Conservation (phyloP, 1,140 invertebrate genomes). For the Zaprionus tsacasi region DNA sequence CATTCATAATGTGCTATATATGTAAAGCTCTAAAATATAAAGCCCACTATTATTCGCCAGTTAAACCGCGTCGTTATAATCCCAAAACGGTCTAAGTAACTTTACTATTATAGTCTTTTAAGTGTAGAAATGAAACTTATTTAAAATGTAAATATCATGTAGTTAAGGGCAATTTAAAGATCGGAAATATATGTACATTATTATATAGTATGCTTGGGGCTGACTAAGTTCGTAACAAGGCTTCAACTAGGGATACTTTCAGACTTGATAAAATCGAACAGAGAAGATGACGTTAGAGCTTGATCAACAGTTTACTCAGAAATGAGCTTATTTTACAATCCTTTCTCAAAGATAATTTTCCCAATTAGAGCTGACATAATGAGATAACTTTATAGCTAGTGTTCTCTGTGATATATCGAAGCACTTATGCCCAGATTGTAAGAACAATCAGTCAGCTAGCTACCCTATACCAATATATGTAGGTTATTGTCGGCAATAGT, state of each 20-base stretch:
- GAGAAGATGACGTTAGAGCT: background rate
- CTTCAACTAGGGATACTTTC: background rate
- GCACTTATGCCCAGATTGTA: constrained; percentile 26
- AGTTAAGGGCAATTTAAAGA: background rate
- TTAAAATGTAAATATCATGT: background rate
- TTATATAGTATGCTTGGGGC: background rate
- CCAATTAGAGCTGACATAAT: background rate
- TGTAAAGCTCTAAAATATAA: background rate
- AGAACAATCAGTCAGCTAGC: constrained; percentile 1
- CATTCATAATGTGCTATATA: constrained; percentile 44
- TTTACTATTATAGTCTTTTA: constrained; percentile 5
- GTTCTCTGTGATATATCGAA: constrained; percentile 59
- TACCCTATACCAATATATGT: background rate
- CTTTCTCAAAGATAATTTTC: background rate
- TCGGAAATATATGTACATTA: background rate
- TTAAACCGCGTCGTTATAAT: constrained; percentile 2
- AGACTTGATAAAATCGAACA: background rate
- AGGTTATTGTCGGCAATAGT: background rate
- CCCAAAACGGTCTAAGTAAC: constrained; percentile 1
- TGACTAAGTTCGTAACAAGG: background rate
- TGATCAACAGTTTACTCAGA: background rate
- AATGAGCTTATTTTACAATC: background rate
- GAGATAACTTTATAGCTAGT: constrained; percentile 21
- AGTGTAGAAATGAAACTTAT: background rate
- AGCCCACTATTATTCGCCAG: background rate